Percentiles rank a stretch among this genome's conserved stretches.
These are phyloP conservation scores for Pristionchus mayeri DNA, from an alignment of 2,888 invertebrate genomes.

Conservation along the genomic window DNA sequence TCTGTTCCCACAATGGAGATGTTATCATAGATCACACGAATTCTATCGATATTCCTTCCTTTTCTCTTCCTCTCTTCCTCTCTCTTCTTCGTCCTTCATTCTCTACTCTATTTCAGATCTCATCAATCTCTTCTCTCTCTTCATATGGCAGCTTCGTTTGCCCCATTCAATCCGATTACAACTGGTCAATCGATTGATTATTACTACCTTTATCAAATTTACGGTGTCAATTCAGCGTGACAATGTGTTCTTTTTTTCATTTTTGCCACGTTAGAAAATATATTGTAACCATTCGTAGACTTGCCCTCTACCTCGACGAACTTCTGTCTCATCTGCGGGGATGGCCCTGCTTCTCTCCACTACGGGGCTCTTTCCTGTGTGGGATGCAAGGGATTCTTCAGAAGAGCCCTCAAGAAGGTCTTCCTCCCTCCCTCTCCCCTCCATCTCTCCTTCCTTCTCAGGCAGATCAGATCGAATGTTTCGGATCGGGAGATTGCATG, in stretches of 20 bases:
- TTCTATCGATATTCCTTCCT: slow-evolving; percentile 27
- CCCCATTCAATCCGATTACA: slow-evolving; percentile 19
- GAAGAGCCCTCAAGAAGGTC: slow-evolving; percentile 67
- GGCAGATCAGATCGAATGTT: slow-evolving; percentile 73
- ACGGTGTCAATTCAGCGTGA: too few species aligned
- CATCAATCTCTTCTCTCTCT: slow-evolving; percentile 30
- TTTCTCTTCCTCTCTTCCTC: not conserved
- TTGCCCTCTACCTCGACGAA: slow-evolving; percentile 1
- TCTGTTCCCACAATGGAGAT: slow-evolving; percentile 33
- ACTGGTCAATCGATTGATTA: not conserved
- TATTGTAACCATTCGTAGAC: not conserved
- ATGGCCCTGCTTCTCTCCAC: slow-evolving; percentile 68
- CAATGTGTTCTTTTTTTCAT: too few species aligned
- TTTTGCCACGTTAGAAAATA: too few species aligned
- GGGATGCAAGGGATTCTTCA: slow-evolving; percentile 72
- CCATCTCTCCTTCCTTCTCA: slow-evolving; percentile 51
- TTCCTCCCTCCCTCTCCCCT: not conserved
- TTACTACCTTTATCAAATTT: not conserved
- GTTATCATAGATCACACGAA: slow-evolving; percentile 31
- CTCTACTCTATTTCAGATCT: slow-evolving; percentile 31
- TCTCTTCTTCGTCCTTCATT: slow-evolving; percentile 1
- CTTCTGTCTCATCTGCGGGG: slow-evolving; percentile 70
- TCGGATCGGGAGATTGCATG: slow-evolving; percentile 62
- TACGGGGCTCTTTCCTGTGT: slow-evolving; percentile 69
- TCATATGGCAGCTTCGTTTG: slow-evolving; percentile 36